Evolutionary conservation across 2,797 vertebrate species (phyloP), one percentile per base, ranked within the genome.

Genomic region (Taenioides sp.): DNA sequence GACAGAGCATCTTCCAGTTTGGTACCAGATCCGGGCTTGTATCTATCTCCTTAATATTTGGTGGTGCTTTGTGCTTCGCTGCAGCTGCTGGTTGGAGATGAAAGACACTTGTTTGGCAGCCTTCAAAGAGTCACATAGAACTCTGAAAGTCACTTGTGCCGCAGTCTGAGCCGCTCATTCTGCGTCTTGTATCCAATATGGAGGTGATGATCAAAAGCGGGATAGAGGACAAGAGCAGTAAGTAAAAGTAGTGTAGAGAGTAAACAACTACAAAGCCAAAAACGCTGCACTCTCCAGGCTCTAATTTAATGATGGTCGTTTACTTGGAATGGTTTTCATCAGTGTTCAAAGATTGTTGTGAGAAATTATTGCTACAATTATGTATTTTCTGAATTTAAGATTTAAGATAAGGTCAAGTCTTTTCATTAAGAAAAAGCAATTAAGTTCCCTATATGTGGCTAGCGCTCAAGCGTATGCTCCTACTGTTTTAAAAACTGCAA

Each of bases 81-180:
- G 75, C 68, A 49, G 80, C 87, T 84, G 85, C 86, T 87, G 84
- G 73, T 84, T 87, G 71, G 70, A 92, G 90, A 94, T 93, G 88
- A 94, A 94, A 94, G 89, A 86, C 81, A 82, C 86, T 90, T 93
- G 90, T 92, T 94, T 94, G 89, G 84, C 87, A 89, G 88, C 88
- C 91, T 93, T 94, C 90, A 93, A 92, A 92, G 86, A 91, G 82
- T 82, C 80, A 88, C 79, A 88, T 82, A 87, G 80, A 86, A 84
- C 87, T 84, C 87, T 90, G 84, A 91, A 90, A 92, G 92, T 92
- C 88, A 87, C 89, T 87, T 86, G 82, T 87, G 79, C 88, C 82
- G 74, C 78, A 62, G 31, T 37, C 12, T 28, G 82, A 71, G 80
- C 77, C 78, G 85, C 90, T 92, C 86, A 77, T 86, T 90, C 79